Evolutionary conservation across 2,888 invertebrate species (phyloP).

Genomic region (Synanthedon vespiformis): DNA sequence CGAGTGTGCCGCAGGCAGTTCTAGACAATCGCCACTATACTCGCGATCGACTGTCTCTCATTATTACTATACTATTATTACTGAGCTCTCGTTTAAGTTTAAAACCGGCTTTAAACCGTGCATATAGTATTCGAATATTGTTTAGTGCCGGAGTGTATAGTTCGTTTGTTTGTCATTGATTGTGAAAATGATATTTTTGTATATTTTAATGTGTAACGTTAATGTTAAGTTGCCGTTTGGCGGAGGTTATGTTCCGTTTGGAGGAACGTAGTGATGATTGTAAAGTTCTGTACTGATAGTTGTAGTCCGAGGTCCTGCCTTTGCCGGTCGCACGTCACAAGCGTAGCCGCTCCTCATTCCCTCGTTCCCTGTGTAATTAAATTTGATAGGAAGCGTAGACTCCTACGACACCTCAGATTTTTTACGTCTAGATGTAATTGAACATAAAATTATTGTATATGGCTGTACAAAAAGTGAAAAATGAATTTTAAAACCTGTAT

Average conservation of each 20-base stretch:
- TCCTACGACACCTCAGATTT: constrained; percentile 68
- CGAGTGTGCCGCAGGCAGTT: constrained; percentile 61
- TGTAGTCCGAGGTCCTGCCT: constrained; percentile 64
- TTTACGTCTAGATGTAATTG: constrained; percentile 70
- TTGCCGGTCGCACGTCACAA: constrained; percentile 62
- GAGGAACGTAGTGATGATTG: constrained; percentile 63
- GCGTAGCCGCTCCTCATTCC: constrained; percentile 68
- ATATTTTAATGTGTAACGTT: constrained; percentile 63
- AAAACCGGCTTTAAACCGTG: constrained; percentile 64
- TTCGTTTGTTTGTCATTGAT: constrained; percentile 58
- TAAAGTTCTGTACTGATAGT: constrained; percentile 67
- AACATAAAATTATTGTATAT: constrained; percentile 72
- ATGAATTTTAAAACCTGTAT: constrained; percentile 67
- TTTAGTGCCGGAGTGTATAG: constrained; percentile 67
- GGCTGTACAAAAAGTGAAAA: constrained; percentile 70
- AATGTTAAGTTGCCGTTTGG: constrained; percentile 55
- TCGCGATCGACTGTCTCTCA: constrained; percentile 58
- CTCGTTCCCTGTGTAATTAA: constrained; percentile 68
- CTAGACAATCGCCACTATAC: constrained; percentile 70
- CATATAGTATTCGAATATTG: constrained; percentile 61
- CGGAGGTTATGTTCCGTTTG: constrained; percentile 25
- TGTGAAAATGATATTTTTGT: constrained; percentile 71
- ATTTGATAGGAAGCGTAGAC: constrained; percentile 69
- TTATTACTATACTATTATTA: constrained; percentile 57
- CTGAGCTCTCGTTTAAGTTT: constrained; percentile 68